Percentiles rank a stretch among this genome's conserved stretches.
Conservation (phyloP, 2,113 vertebrate genomes). For the Synodontis membranacea region DNA sequence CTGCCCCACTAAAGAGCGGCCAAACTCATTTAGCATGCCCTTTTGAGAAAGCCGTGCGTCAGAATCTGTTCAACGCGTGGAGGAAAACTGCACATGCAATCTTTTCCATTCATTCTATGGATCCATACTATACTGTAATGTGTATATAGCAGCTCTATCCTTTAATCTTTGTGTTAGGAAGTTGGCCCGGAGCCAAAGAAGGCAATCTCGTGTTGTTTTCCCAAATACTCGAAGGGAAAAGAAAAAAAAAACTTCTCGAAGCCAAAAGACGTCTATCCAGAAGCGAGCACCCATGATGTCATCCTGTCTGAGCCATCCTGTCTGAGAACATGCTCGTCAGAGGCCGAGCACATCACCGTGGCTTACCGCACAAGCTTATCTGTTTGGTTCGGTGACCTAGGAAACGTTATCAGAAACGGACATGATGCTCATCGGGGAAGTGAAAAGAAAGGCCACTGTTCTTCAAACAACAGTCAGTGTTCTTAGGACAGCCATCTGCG, state of each 20-base stretch:
- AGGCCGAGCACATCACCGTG: constrained; percentile 31
- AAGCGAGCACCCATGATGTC: constrained; percentile 7
- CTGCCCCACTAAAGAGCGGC: constrained; percentile 25
- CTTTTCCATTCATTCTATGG: constrained; percentile 17
- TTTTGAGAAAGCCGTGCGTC: constrained; percentile 6
- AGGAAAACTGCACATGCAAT: not conserved
- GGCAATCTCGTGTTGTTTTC: not conserved
- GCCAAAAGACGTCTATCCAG: constrained; percentile 3
- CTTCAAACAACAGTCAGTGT: constrained; percentile 36
- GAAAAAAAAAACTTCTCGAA: not conserved
- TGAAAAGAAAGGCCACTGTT: constrained; percentile 34
- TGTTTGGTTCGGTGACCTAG: constrained; percentile 35
- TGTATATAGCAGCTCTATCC: not conserved
- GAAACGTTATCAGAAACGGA: constrained; percentile 44
- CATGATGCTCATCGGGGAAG: constrained; percentile 11
- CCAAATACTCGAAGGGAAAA: not conserved
- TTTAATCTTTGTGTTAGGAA: constrained; percentile 16
- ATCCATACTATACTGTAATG: not conserved
- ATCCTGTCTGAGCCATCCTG: constrained; percentile 32
- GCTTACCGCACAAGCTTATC: constrained; percentile 29
- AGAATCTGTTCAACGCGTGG: constrained; percentile 1
- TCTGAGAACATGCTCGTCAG: not conserved
- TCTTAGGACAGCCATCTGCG: constrained; percentile 23
- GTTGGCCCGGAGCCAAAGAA: constrained; percentile 8
- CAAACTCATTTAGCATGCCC: constrained; percentile 9